Evolutionary conservation across 2,888 invertebrate species (phyloP).

Genomic region (Dryomyza anilis): DNA sequence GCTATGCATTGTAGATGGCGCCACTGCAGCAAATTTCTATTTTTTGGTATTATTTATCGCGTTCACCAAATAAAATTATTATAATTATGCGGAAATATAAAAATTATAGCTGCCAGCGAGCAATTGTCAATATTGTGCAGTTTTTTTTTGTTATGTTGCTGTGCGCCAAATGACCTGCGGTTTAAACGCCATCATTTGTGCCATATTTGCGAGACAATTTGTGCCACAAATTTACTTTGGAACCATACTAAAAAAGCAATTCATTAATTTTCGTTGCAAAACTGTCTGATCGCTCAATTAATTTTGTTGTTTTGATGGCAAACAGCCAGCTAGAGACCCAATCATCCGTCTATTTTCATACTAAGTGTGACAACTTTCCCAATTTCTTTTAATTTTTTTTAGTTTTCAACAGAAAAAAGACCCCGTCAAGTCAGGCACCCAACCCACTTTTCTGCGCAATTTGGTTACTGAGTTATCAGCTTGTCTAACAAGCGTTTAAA

Average conservation of each 20-base stretch:
- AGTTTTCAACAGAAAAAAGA: no score
- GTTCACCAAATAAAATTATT: conserved; percentile 22
- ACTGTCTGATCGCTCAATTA: background rate
- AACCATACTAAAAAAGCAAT: background rate
- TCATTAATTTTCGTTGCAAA: background rate
- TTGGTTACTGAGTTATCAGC: background rate
- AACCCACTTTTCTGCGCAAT: conserved; percentile 3
- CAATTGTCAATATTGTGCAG: background rate
- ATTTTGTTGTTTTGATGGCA: background rate
- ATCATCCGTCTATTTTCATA: background rate
- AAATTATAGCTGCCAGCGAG: background rate
- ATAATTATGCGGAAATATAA: conserved; percentile 24
- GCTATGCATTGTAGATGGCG: background rate
- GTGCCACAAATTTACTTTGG: background rate
- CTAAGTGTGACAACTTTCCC: conserved; percentile 3
- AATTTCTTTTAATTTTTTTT: no score
- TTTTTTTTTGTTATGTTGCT: background rate
- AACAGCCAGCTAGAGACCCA: background rate
- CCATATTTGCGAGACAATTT: background rate
- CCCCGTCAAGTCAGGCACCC: background rate
- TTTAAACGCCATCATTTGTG: background rate
- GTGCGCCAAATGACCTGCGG: background rate
- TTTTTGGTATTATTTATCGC: background rate
- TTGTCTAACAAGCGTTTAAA: conserved; percentile 4
- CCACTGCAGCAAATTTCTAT: background rate